Percentiles rank a stretch among this genome's conserved stretches.
These are phyloP conservation scores for Brenthis daphne DNA, from an alignment of 2,888 invertebrate species.

Conservation along the genomic window DNA sequence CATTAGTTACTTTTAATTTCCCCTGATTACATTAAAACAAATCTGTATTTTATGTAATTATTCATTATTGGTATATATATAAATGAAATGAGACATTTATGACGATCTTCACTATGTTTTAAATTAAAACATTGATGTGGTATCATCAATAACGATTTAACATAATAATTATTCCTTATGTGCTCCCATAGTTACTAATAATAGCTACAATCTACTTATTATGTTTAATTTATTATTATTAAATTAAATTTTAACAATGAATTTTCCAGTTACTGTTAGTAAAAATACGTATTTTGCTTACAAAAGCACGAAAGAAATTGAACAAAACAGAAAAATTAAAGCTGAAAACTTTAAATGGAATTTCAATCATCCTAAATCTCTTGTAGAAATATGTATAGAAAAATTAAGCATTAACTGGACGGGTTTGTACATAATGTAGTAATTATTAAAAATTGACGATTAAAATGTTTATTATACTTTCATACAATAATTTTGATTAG, in stretches of 20 bases:
- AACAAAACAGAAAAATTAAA: slow-evolving; percentile 67
- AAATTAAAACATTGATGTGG: not conserved
- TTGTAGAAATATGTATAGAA: slow-evolving; percentile 73
- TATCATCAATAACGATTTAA: slow-evolving; percentile 1
- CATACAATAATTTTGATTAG: slow-evolving; percentile 45
- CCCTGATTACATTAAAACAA: too few species aligned
- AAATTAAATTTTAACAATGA: slow-evolving; percentile 43
- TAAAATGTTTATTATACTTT: too few species aligned
- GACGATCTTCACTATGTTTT: too few species aligned
- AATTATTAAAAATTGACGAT: not conserved
- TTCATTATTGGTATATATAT: too few species aligned
- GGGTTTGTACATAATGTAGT: slow-evolving; percentile 44
- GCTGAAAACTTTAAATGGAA: slow-evolving; percentile 82
- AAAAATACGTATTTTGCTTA: slow-evolving; percentile 71
- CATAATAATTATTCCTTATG: not conserved
- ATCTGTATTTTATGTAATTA: too few species aligned
- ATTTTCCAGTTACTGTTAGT: slow-evolving; percentile 66
- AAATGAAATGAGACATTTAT: too few species aligned
- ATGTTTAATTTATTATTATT: not conserved
- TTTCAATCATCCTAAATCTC: slow-evolving; percentile 66
- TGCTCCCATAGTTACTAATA: slow-evolving; percentile 6
- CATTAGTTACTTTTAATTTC: too few species aligned
- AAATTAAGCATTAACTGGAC: slow-evolving; percentile 73
- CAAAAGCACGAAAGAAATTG: slow-evolving; percentile 59
- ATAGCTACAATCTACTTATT: not conserved